phyloP scores from a whole-genome alignment of 2,113 vertebrate genomes.

The Paramormyrops kingsleyae region DNA sequence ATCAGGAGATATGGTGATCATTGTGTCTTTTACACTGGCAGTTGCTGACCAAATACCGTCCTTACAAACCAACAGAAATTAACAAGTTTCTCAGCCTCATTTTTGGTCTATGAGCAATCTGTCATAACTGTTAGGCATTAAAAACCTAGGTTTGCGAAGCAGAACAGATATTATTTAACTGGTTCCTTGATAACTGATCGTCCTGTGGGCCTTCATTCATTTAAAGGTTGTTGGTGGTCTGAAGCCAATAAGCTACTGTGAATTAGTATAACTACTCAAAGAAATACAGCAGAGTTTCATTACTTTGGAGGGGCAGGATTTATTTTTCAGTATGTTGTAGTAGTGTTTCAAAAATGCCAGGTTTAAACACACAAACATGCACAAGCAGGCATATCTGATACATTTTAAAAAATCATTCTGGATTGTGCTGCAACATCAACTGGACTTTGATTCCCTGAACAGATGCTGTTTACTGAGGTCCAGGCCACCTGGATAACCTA shows the following conservation, averaged over 20 bases:
- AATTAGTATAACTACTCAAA: background rate
- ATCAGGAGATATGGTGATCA: background rate
- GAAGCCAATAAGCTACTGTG: background rate
- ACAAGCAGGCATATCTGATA: background rate
- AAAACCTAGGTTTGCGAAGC: background rate
- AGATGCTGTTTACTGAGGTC: slow-evolving; percentile 32
- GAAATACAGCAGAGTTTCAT: background rate
- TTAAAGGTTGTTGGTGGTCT: background rate
- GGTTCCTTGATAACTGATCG: background rate
- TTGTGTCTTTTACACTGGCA: background rate
- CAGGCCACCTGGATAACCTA: slow-evolving; percentile 35
- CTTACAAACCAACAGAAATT: background rate
- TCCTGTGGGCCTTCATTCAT: background rate
- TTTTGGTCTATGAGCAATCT: background rate
- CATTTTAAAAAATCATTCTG: background rate
- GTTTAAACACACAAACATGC: background rate
- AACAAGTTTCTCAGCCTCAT: background rate
- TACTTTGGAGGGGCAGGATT: background rate
- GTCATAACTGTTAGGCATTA: background rate
- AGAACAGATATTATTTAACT: background rate
- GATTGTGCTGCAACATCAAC: background rate
- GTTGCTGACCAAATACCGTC: background rate
- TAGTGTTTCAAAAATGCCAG: background rate
- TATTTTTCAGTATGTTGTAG: background rate
- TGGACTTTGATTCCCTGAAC: background rate